Evolutionary conservation across 2,797 vertebrate genomes (phyloP).

Genomic region (Enteromius argenteus): DNA sequence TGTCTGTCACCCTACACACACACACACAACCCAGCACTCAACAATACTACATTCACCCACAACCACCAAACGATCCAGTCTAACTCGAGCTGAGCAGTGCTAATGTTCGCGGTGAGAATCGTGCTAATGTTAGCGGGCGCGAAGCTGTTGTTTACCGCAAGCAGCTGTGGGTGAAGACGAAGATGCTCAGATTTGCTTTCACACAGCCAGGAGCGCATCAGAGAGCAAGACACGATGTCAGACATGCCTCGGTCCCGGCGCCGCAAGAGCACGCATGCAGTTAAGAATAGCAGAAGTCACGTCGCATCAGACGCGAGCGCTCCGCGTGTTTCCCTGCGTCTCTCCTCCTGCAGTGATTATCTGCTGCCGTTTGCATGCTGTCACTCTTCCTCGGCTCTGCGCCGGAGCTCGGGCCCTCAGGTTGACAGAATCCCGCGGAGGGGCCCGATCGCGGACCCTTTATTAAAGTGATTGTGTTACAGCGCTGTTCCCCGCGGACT

Average conservation of each 20-base stretch:
- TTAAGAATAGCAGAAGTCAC: conserved; percentile 81
- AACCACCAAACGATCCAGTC: conserved; percentile 63
- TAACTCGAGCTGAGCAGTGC: background rate
- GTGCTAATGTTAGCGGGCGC: background rate
- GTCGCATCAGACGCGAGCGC: conserved; percentile 77
- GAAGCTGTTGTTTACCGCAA: conserved; percentile 23
- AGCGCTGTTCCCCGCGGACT: conserved; percentile 46
- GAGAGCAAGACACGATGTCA: conserved; percentile 52
- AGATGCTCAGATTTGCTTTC: conserved; percentile 59
- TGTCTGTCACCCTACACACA: conserved; percentile 76
- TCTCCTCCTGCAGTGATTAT: conserved; percentile 49
- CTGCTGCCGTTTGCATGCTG: conserved; percentile 71
- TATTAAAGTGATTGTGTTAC: conserved; percentile 63
- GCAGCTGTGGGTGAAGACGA: conserved; percentile 40
- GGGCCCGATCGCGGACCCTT: conserved; percentile 50
- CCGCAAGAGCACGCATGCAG: conserved; percentile 71
- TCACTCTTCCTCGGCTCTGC: conserved; percentile 71
- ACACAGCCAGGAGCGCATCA: conserved; percentile 49
- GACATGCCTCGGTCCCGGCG: conserved; percentile 50
- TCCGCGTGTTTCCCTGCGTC: conserved; percentile 57
- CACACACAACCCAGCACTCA: conserved; percentile 56
- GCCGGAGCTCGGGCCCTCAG: conserved; percentile 64
- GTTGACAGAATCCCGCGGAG: conserved; percentile 70
- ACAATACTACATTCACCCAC: conserved; percentile 68
- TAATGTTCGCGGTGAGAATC: conserved; percentile 2